Base-by-base conservation (phyloP, 2,797 vertebrate species). In the Scolopax bukidnonensis region DNA sequence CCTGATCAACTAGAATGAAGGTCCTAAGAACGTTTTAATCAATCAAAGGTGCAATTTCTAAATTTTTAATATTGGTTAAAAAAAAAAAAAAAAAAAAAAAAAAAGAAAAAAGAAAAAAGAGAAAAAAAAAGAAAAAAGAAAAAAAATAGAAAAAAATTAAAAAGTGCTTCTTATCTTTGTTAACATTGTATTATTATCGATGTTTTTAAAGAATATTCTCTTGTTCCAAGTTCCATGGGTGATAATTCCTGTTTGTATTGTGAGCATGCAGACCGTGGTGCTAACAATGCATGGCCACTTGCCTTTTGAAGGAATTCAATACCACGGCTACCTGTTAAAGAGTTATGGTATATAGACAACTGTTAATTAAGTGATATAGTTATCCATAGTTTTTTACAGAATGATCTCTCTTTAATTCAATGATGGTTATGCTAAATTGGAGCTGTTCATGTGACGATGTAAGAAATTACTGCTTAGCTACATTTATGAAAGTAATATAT, bases 81-180 rank as follows among this genome's bases (percentile, higher is more conserved):
- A 92, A 83, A 20, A 17, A 54, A n/a, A 40, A 24, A 88, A 65
- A 76, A 76, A 84, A 95, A 73, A 69, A 68, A 95, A 73, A 87
- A 92, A 95, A 96, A 81, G 50, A 43, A 63, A 43, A 30, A 17
- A 32, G 38, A n/a, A 25, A 12, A 15, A 16, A 41, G 12, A 40
- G 13, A 40, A 12, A 41, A 89, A 65, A 60, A 68, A 92, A 78
- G 16, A 4, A 33, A 32, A 16, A 15, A 11, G 1, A 11, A 7
- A 16, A 38, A 47, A 92, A 63, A 56, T 54, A 67, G 90, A 75
- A 88, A 87, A 97, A 97, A 95, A 40, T 1, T 38, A 92, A 97
- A 91, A 97, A 98, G 98, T 98, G 98, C 98, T 98, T 98, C 98
- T 98, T 98, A 98, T 98, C 95, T 98, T 98, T 98, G 98, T 98